Base-by-base conservation (phyloP, 23 tunicate genomes). In the Ascidia mentula region DNA sequence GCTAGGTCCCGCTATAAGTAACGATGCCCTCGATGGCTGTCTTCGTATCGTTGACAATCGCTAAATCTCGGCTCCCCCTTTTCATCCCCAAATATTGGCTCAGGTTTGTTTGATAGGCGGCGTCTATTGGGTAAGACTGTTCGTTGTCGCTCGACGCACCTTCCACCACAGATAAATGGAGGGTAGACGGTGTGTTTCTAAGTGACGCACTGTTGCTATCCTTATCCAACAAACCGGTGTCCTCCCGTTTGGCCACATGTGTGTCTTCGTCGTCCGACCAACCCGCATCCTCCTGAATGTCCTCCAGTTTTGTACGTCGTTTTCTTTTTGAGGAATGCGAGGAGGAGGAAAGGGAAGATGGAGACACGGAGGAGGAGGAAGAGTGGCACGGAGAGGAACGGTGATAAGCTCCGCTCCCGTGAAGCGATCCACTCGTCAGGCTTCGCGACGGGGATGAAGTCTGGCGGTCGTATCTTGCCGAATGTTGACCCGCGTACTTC, bases 241-340 rank as follows among this genome's bases (percentile, higher is more conserved):
- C 13, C 24, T 9, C 28, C n/a, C n/a, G n/a, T 9, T 53, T 53
- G 22, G 13, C 65, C 65, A 53, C 24, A 20, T 60, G 30, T 13
- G 18, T 38, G 15, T 20, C 40, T 42, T 71, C 85, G 0, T 70
- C 85, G 33, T 81, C 85, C 6, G 85, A 71, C 40, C 42, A 59
- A 5, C 59, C 53, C 7, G 81, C 61, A 37, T 77, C 94, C 76
- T 89, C 94, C 77, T 89, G 88, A 59, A 89, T 89, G 80, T 89
- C 94, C 53, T 89, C 94, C 28, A 89, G 40, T 38, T 59, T 59
- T 22, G 87, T 74, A 15, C 79, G 30, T 15, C 80, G 45, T 6
- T 33, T 46, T 53, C 80, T 36, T 34, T 59, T 60, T 12, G 81
- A 80, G 18, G 87, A 82, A 59, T 59, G 59, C 7, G 87, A 82